Evolutionary conservation across 2,113 vertebrate genomes (phyloP).

Genomic region (Recurvirostra avosetta): DNA sequence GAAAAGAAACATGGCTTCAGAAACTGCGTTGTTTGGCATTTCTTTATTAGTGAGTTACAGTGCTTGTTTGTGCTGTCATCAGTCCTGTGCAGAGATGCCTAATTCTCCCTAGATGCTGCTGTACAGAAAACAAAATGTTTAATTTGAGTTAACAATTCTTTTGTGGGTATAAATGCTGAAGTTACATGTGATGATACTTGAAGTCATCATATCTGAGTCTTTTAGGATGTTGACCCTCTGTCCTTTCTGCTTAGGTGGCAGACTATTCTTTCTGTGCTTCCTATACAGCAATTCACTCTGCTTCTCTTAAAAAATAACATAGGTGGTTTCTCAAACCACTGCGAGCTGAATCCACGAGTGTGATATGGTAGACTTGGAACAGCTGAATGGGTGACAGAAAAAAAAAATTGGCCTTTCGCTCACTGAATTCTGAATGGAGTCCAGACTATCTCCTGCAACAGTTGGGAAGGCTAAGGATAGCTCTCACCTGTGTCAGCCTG

Average conservation of each 20-base stretch:
- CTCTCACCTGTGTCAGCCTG: not conserved
- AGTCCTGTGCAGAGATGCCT: not conserved
- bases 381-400: not conserved
- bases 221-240: not conserved
- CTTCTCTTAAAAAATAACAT: not conserved
- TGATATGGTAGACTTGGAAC: not conserved
- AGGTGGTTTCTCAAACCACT: not conserved
- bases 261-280: not conserved
- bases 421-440: not conserved
- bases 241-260: not conserved
- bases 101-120: not conserved
- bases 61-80: not conserved
- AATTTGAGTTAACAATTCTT: not conserved
- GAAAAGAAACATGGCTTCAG: not conserved
- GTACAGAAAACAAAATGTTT: not conserved
- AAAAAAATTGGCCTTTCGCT: not conserved
- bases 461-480: not conserved
- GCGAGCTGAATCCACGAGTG: not conserved
- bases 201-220: not conserved
- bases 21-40: not conserved
- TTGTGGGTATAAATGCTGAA: not conserved
- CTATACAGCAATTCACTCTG: not conserved
- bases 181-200: not conserved
- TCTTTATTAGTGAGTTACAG: not conserved
- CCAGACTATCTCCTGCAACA: not conserved